phyloP scores from a whole-genome alignment of 1,140 invertebrate genomes.

The Pseudomyrmex flavicornis region DNA sequence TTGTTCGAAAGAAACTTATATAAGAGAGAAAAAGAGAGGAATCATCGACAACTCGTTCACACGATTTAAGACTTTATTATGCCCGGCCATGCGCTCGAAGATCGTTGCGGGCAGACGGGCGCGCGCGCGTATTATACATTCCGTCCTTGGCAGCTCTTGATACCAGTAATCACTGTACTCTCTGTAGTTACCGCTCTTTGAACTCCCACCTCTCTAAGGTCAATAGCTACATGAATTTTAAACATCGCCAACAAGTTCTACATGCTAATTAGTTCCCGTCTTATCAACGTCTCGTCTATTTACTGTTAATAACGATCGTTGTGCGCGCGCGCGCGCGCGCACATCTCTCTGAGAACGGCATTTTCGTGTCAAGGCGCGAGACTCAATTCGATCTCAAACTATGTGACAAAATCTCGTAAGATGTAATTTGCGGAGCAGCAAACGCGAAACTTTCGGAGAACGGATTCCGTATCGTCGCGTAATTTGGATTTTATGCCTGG shows the following conservation, averaged over 20 bases:
- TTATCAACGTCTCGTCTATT: conserved; percentile 48
- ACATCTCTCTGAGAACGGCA: background rate
- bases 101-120: background rate
- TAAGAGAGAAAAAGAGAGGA: conserved; percentile 16
- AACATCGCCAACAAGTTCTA: conserved; percentile 48
- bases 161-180: conserved; percentile 64
- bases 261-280: conserved; percentile 62
- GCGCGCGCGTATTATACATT: conserved; percentile 52
- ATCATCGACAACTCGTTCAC: conserved; percentile 32
- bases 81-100: conserved; percentile 43
- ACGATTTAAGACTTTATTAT: conserved; percentile 66
- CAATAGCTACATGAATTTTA: conserved; percentile 71
- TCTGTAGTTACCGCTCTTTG: conserved; percentile 58
- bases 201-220: conserved; percentile 61
- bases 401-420: conserved; percentile 4
- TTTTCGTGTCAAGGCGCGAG: conserved; percentile 23
- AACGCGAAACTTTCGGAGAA: conserved; percentile 27
- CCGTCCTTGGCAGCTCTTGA: conserved; percentile 57
- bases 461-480: conserved; percentile 8
- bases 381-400: conserved; percentile 26
- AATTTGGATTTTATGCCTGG: conserved; percentile 57
- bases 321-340: no score
- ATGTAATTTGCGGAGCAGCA: conserved; percentile 37
- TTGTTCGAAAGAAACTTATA: conserved; percentile 2
- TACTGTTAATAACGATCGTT: background rate